phyloP scores from a whole-genome alignment of 2,113 vertebrate species.

The Plecotus auritus region DNA sequence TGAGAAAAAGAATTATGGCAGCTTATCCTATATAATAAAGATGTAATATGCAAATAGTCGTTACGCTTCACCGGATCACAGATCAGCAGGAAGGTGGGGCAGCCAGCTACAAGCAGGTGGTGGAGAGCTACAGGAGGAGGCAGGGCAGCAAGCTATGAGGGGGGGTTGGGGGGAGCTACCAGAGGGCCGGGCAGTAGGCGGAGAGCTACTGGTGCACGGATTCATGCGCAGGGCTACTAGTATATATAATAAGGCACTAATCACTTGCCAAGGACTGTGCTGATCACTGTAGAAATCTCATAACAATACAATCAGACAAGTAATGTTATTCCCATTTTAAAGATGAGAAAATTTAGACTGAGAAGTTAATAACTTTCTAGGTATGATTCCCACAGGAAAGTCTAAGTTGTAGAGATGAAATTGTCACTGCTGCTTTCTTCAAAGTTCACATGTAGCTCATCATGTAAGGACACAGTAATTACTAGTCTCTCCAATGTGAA shows the following conservation, averaged over 20 bases:
- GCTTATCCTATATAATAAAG: not conserved
- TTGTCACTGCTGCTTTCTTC: not conserved
- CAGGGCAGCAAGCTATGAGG: too few species aligned
- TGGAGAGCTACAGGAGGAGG: too few species aligned
- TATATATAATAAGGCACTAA: not conserved
- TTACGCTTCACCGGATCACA: too few species aligned
- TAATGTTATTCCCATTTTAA: not conserved
- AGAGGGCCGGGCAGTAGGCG: too few species aligned
- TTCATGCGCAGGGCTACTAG: too few species aligned
- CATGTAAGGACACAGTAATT: not conserved
- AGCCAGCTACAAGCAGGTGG: too few species aligned
- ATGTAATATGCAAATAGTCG: too few species aligned
- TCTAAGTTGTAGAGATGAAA: not conserved
- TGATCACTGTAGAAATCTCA: conserved; percentile 18
- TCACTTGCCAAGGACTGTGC: not conserved
- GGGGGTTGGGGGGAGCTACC: too few species aligned
- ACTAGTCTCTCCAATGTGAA: not conserved
- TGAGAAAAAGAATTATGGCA: conserved; percentile 1
- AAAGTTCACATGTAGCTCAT: not conserved
- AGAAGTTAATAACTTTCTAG: not conserved
- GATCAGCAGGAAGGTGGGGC: too few species aligned
- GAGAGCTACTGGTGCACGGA: too few species aligned
- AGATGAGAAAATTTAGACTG: not conserved
- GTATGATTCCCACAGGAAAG: not conserved
- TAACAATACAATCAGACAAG: not conserved